Conservation (phyloP, 2,113 vertebrate genomes). For the Ailurus styani region DNA sequence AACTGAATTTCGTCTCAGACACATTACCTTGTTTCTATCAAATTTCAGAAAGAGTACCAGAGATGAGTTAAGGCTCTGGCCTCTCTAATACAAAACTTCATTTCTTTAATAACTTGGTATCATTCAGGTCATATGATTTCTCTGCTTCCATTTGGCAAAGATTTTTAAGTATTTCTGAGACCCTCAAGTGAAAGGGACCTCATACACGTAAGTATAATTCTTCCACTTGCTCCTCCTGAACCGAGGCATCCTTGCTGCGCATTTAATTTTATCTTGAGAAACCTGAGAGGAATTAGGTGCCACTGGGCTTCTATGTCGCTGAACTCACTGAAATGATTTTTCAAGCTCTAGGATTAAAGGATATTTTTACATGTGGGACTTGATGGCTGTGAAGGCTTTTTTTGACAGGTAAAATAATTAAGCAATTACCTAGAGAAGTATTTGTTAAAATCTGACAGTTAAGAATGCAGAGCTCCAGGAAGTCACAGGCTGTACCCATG, state of each 20-base stretch:
- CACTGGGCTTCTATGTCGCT: not conserved
- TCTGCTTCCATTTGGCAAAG: not conserved
- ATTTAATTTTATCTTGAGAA: not conserved
- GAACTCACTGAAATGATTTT: constrained; percentile 9
- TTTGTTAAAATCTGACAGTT: constrained; percentile 30
- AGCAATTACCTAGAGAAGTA: constrained; percentile 36
- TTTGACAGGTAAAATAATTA: constrained; percentile 59
- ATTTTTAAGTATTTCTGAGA: not conserved
- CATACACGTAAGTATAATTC: not conserved
- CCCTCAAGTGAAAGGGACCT: not conserved
- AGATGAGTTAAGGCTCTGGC: not conserved
- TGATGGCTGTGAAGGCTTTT: constrained; percentile 29
- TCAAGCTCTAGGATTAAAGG: constrained; percentile 20
- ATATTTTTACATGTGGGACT: constrained; percentile 43
- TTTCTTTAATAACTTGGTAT: not conserved
- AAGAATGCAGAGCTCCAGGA: constrained; percentile 32
- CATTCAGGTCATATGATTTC: not conserved
- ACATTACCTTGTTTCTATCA: not conserved
- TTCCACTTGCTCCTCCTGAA: not conserved
- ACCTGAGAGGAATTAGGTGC: not conserved
- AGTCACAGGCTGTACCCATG: constrained; percentile 20
- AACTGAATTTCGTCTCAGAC: not conserved
- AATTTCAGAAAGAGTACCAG: not conserved
- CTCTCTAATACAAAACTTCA: not conserved
- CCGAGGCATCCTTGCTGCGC: not conserved